A percentile compares a stretch with the other conserved stretches of the same genome.
phyloP scores from a whole-genome alignment of 2,113 vertebrate genomes.

The Galemys pyrenaicus region DNA sequence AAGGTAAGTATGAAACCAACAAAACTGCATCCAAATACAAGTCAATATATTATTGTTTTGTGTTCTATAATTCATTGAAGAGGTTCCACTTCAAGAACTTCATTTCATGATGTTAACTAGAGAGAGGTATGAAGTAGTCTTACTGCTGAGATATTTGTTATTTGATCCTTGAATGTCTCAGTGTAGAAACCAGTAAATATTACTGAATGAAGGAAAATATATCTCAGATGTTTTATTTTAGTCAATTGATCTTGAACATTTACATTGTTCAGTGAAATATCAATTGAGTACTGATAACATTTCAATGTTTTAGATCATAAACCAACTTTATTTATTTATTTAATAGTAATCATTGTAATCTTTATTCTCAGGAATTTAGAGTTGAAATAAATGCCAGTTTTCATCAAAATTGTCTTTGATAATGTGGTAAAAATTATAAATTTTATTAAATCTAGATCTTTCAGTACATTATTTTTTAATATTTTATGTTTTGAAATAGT shows the following conservation, averaged over 20 bases:
- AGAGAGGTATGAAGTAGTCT: not conserved
- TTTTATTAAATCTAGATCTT: conserved; percentile 11
- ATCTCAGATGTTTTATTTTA: too few species aligned
- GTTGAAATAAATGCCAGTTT: not conserved
- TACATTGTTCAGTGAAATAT: not conserved
- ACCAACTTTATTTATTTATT: not conserved
- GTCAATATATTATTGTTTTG: not conserved
- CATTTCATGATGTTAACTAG: not conserved
- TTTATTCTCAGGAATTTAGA: not conserved
- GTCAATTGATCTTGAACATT: not conserved
- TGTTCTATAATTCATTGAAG: not conserved
- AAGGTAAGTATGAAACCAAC: not conserved
- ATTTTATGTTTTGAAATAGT: not conserved
- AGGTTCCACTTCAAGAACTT: not conserved
- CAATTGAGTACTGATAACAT: not conserved
- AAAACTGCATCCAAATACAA: not conserved
- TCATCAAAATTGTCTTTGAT: not conserved
- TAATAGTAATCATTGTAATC: not conserved
- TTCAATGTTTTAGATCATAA: not conserved
- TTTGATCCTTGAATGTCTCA: not conserved
- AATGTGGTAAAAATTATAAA: not conserved
- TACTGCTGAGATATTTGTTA: not conserved
- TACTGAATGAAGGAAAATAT: not conserved
- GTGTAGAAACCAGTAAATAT: not conserved
- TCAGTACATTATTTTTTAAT: not conserved